Evolutionary conservation across 2,113 vertebrate species (phyloP), one percentile per base, ranked within the genome.

Genomic region (Ceratotherium simum): DNA sequence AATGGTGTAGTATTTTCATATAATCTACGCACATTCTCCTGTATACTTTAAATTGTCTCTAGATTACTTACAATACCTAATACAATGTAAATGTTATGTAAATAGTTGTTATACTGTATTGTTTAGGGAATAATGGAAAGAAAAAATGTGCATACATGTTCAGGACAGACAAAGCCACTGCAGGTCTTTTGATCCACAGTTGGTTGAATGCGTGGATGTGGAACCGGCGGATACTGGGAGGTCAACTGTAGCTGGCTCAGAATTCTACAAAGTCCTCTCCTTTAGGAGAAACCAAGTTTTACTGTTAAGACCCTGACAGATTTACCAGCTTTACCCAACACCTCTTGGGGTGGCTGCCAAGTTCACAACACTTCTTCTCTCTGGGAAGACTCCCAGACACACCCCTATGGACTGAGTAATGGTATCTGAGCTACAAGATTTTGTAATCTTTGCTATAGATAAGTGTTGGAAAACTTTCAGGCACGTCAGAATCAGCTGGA

Each of bases 221-320:
- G 51, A 54, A 54, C 51, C 51, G 3, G 14, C 12, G 3, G 51
- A 54, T 54, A 54, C 51, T 3, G 51, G 14, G 51, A 42, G 51
- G 51, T 14, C 4, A 16, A 54, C 13, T 54, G 51, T 83, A 33
- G 56, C 78, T 96, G 67, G 60, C 54, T 51, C 54, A 60, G 81
- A 91, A 92, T 70, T 46, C 42, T 51, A 60, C 18, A 33, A 96
- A 91, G 84, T 60, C 46, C 29, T 85, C 62, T 93, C 42, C 62
- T 80, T 96, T 20, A 31, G 78, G 76, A 97, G 82, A 76, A 92
- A 96, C 16, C 42, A 58, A 39, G 56, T 91, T 78, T 97, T 97
- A 64, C 73, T 25, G 3, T 64, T 65, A 88, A 95, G 72, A 83
- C 13, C 5, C n/a, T 91, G 78, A 90, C 42, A 78, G 72, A 84